Evolutionary conservation across 2,113 vertebrate species (phyloP), one percentile per base, ranked within the genome.

Genomic region (Mus spicilegus): DNA sequence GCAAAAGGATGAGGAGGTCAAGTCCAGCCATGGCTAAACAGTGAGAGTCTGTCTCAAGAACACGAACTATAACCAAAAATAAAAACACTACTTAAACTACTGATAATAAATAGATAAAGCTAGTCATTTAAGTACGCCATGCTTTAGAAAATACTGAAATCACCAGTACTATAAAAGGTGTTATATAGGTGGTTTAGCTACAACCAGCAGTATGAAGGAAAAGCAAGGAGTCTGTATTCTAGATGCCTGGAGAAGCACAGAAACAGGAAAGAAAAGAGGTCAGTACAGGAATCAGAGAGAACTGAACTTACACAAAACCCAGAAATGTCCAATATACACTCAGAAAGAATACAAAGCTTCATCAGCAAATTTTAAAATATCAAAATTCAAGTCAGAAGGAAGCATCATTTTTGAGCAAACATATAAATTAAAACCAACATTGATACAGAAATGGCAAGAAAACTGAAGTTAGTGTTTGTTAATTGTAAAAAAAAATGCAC

Each of bases 131-230:
- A 49, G 30, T 49, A 22, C 0, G 11, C 5, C 20, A 10, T 49
- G 84, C 56, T 69, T 49, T 67, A 86, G 84, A n/a, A 89, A 89
- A 87, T 78, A 67, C 42, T 73, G 87, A 94, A 67, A 90, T 12
- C 3, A 87, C 84, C 72, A 61, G 26, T 72, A 49, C 75, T 84
- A 26, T 14, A 17, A 87, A 92, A 92, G 14, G 39, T 12, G 39
- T 3, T 49, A 51, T 67, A 33, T 10, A 81, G 85, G 81, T 46
- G 1, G 0, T 54, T 82, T 56, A 86, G 2, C 28, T 42, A 70
- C 13, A 81, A 81, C 22, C 63, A 28, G 12, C 67, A 92, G 61
- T 61, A 17, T 0, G 26, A 33, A 26, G 26, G 26, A 42, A 61
- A 51, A 67, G 72, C 22, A 61, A 75, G 33, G 12, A 33, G 30